Base-by-base conservation (phyloP, 1,140 invertebrate species). In the Megalonaias nervosa region DNA sequence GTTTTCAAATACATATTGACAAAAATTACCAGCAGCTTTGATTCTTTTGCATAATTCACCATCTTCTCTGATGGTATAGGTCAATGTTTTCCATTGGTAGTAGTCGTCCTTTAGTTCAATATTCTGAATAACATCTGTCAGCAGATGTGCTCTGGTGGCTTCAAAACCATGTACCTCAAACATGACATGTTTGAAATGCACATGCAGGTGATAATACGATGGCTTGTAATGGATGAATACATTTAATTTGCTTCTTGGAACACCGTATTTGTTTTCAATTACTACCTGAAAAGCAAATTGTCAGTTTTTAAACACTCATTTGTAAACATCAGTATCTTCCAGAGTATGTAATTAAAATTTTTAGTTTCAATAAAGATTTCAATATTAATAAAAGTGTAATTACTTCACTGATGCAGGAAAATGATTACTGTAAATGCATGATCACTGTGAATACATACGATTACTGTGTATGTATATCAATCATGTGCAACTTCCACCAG, bases 171-270 rank as follows among this genome's bases (percentile, higher is more conserved):
- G 95, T 4, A 95, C 94, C 83, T 97, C 95, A 91, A 94, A 94
- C 72, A 94, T 93, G 1, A 99, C 86, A 77, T 94, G 94, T n/a
- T 95, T 96, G 85, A 98, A 97, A 91, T 99, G 98, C 5, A 99
- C 93, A 87, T 99, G 98, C 14, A 99, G 92, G 91, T 99, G 97
- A 91, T 98, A 99, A 91, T 97, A 99, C 0, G 97, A 97, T 11
- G 98, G 98, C 87, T 97, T 97, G 91, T 99, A 99, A 89, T 99
- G 98, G 6, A 99, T 90, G 90, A 97, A 99, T 13, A 91, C 82
- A 67, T 97, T 93, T 23, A 99, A 88, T 87, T 97, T 94, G 67
- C 93, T 93, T 48, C 91, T 86, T 26, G 93, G 89, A 12, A 99
- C 75, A 11, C 94, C 93, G 90, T 96, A 99, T 83, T 96, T 96